These are phyloP conservation scores for Gymnoscopelus braueri DNA, from an alignment of 2,797 vertebrate species.

Conservation along the genomic window DNA sequence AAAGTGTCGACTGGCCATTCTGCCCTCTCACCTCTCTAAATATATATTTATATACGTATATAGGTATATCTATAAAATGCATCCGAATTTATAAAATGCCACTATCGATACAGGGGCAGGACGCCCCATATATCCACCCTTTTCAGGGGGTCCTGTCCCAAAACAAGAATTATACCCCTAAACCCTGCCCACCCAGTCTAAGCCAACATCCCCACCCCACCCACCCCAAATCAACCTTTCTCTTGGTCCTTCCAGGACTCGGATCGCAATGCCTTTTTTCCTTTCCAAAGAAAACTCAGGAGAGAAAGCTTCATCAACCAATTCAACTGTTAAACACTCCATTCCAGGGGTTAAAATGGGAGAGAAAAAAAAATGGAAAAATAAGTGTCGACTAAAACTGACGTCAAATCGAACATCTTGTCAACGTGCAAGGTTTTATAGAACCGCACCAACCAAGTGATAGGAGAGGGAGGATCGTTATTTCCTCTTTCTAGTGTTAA, in stretches of 20 bases:
- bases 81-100: conserved; percentile 95
- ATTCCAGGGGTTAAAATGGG: conserved; percentile 29
- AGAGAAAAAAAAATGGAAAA: conserved; percentile 23
- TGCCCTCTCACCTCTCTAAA: conserved; percentile 82
- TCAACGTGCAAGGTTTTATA: conserved; percentile 62
- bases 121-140: conserved; percentile 74
- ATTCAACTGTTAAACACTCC: conserved; percentile 80
- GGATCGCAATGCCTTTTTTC: conserved; percentile 87
- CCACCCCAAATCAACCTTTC: conserved; percentile 72
- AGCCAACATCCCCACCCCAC: conserved; percentile 80
- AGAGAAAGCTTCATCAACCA: conserved; percentile 89
- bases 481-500: conserved; percentile 69
- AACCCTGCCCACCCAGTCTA: conserved; percentile 78
- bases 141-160: conserved; percentile 66
- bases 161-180: conserved; percentile 83
- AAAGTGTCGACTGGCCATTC: conserved; percentile 89
- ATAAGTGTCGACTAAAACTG: conserved; percentile 54
- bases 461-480: conserved; percentile 60
- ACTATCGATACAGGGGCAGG: conserved; percentile 89
- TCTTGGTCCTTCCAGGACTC: conserved; percentile 79
- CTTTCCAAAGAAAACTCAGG: conserved; percentile 83
- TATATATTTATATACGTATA: conserved; percentile 80
- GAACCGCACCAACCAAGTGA: conserved; percentile 75
- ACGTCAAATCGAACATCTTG: conserved; percentile 74
- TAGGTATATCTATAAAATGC: conserved; percentile 87